Percentiles rank a stretch among this genome's conserved stretches.
phyloP scores from a whole-genome alignment of 2,797 vertebrate species.

The Mycteria americana region DNA sequence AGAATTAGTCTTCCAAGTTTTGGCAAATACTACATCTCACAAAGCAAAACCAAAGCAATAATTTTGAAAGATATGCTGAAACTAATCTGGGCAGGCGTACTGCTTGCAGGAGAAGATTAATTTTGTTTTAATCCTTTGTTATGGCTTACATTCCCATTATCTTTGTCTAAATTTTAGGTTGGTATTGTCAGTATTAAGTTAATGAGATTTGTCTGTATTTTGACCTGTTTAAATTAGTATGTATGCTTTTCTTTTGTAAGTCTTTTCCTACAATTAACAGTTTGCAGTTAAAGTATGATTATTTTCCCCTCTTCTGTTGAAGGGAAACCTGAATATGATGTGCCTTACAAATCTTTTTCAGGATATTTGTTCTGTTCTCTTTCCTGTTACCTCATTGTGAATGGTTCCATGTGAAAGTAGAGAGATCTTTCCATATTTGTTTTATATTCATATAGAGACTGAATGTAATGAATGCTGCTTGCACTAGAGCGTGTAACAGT shows the following conservation, averaged over 20 bases:
- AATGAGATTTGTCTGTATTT: background rate
- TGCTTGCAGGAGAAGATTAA: background rate
- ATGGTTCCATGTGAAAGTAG: background rate
- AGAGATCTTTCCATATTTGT: background rate
- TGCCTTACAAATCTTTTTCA: background rate
- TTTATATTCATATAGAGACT: background rate
- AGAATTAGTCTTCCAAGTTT: background rate
- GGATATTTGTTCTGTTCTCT: background rate
- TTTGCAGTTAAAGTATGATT: background rate
- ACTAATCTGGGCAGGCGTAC: background rate
- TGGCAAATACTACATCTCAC: background rate
- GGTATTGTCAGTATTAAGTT: background rate
- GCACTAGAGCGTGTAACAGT: background rate
- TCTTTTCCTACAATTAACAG: background rate
- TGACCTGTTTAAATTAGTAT: background rate
- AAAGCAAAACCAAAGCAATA: background rate
- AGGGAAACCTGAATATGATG: background rate
- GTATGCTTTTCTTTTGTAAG: background rate
- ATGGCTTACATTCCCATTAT: background rate
- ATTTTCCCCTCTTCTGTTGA: background rate
- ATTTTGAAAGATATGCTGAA: background rate
- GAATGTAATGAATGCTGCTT: background rate
- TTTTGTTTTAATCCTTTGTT: background rate
- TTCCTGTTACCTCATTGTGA: background rate
- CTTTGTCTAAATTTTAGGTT: background rate